These are phyloP conservation scores for Camponotus floridanus DNA, from an alignment of 1,140 invertebrate species.

Conservation along the genomic window DNA sequence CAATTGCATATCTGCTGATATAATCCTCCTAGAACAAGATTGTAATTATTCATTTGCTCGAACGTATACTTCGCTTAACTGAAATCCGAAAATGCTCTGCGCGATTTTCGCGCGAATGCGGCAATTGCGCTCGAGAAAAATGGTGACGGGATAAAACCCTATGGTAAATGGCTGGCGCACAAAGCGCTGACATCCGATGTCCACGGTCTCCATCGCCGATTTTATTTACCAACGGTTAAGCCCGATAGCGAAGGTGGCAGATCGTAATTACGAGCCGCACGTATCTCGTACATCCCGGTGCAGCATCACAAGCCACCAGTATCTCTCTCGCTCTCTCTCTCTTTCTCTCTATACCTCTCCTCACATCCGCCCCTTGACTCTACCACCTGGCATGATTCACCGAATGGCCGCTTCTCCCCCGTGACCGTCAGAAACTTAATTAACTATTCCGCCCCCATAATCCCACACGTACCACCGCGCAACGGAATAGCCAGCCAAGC, in stretches of 20 bases:
- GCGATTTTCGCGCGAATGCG: constrained; percentile 28
- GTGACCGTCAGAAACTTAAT: constrained; percentile 82
- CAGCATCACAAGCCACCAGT: constrained; percentile 41
- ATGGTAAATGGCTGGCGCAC: constrained; percentile 13
- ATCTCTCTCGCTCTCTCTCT: not conserved
- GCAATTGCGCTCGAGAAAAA: constrained; percentile 19
- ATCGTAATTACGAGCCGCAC: constrained; percentile 79
- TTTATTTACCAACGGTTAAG: constrained; percentile 64
- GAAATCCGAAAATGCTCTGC: not conserved
- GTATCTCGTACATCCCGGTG: constrained; percentile 58
- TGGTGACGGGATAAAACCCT: constrained; percentile 12
- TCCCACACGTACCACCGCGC: constrained; percentile 65
- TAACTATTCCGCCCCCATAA: constrained; percentile 81
- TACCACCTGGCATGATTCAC: constrained; percentile 79
- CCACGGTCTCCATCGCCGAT: constrained; percentile 39
- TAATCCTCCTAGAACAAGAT: not conserved
- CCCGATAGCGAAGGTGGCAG: constrained; percentile 56
- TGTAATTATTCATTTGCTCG: not conserved
- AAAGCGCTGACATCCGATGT: constrained; percentile 34
- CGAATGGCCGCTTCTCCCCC: constrained; percentile 76
- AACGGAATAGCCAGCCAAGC: constrained; percentile 43
- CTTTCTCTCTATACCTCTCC: constrained; percentile 31
- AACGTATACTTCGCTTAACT: constrained; percentile 11
- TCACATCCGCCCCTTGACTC: constrained; percentile 48
- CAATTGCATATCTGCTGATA: not conserved